These are phyloP conservation scores for Autographa gamma DNA, from an alignment of 2,888 invertebrate genomes.

Conservation along the genomic window DNA sequence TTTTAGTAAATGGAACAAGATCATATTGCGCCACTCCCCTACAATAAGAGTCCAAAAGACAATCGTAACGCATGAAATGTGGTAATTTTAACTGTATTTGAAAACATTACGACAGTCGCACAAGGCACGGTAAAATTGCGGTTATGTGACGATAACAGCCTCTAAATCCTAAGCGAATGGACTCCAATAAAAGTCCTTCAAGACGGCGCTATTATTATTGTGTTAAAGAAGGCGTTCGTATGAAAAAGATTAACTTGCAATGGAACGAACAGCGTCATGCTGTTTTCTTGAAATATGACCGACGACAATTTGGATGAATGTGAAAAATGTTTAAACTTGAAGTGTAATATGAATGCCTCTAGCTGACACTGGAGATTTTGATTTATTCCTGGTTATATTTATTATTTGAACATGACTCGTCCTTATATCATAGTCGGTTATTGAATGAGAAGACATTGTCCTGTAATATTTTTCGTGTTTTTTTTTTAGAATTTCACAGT, in stretches of 20 bases:
- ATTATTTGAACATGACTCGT: no score
- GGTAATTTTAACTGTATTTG: slow-evolving; percentile 72
- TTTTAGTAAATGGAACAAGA: not conserved
- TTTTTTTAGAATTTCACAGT: no score
- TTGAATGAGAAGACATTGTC: no score
- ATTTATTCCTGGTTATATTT: no score
- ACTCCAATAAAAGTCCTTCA: slow-evolving; percentile 74
- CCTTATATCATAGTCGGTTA: no score
- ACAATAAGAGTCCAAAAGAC: slow-evolving; percentile 55
- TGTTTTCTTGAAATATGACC: slow-evolving; percentile 43
- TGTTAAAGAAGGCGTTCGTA: slow-evolving; percentile 56
- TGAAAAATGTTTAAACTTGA: slow-evolving; percentile 45
- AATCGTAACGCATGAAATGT: slow-evolving; percentile 68
- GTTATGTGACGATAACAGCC: slow-evolving; percentile 74
- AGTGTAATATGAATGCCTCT: slow-evolving; percentile 7
- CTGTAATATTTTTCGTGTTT: no score
- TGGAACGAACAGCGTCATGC: slow-evolving; percentile 44
- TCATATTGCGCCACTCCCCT: slow-evolving; percentile 28
- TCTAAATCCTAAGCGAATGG: slow-evolving; percentile 74
- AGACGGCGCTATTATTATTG: slow-evolving; percentile 62
- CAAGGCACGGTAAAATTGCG: slow-evolving; percentile 68
- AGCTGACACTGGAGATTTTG: no score
- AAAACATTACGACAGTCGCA: slow-evolving; percentile 67
- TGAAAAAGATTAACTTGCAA: slow-evolving; percentile 55
- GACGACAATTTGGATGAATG: slow-evolving; percentile 33